Percentiles rank a stretch among this genome's conserved stretches.
These are phyloP conservation scores for Parnassius apollo DNA, from an alignment of 2,888 invertebrate genomes.

Conservation along the genomic window DNA sequence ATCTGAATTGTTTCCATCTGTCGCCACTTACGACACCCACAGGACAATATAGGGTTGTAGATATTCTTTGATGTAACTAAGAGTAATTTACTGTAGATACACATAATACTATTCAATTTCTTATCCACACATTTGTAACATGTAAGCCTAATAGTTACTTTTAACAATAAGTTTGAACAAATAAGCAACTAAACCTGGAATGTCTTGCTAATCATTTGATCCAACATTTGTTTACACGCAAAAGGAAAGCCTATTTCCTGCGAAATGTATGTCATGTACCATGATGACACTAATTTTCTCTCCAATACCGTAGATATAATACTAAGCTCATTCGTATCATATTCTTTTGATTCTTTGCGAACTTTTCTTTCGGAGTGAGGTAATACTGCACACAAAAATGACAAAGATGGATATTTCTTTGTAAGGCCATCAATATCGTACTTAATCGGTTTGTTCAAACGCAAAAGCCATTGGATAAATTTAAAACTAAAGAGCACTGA, in stretches of 20 bases:
- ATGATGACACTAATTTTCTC: conserved; percentile 69
- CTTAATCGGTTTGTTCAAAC: conserved; percentile 74
- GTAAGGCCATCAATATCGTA: conserved; percentile 59
- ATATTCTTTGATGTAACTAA: no score
- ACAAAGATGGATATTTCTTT: conserved; percentile 51
- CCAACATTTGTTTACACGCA: conserved; percentile 74
- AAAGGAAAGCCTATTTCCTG: conserved; percentile 76
- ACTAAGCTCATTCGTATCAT: conserved; percentile 71
- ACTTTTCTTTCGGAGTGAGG: conserved; percentile 41
- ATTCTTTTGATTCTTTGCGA: conserved; percentile 51
- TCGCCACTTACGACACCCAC: no score
- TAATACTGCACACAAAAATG: conserved; percentile 42
- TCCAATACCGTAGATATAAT: conserved; percentile 73
- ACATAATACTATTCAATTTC: no score
- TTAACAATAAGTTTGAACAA: no score
- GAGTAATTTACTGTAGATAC: no score
- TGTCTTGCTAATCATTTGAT: conserved; percentile 71
- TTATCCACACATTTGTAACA: no score
- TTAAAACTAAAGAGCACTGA: conserved; percentile 75
- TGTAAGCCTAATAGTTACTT: no score
- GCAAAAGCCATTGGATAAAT: conserved; percentile 76
- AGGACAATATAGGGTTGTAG: no score
- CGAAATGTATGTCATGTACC: conserved; percentile 73
- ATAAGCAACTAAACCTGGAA: conserved; percentile 57
- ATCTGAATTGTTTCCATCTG: no score